Conservation (phyloP, 2,113 vertebrate species). For the Vidua chalybeata region DNA sequence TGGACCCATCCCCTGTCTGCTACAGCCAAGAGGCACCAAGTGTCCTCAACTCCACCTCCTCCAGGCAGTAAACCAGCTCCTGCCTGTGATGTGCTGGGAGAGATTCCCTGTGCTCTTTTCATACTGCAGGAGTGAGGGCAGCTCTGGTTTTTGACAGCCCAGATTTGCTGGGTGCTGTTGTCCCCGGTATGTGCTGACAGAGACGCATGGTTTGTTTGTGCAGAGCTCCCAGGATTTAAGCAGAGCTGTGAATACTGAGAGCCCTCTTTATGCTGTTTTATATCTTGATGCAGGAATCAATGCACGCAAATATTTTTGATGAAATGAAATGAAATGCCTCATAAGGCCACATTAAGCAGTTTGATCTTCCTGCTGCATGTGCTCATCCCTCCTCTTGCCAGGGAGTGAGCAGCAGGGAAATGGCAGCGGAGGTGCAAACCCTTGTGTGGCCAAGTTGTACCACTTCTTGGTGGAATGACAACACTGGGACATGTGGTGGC, state of each 20-base stretch:
- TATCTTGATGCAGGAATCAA: background rate
- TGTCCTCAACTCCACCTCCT: background rate
- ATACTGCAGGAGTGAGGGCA: background rate
- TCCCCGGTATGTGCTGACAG: background rate
- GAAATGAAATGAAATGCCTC: conserved; percentile 7
- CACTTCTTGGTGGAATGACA: background rate
- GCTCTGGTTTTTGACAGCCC: background rate
- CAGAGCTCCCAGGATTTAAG: background rate
- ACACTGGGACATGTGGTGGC: rapidly evolving
- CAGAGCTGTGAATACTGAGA: background rate
- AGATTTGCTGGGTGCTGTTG: background rate
- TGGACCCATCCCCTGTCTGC: background rate
- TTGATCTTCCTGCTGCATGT: background rate
- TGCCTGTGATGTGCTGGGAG: background rate
- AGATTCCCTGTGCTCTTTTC: background rate
- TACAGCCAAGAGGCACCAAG: background rate
- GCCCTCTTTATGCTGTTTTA: background rate
- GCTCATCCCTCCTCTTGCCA: background rate
- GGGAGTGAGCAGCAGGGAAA: background rate
- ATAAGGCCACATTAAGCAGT: background rate
- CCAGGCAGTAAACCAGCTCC: background rate
- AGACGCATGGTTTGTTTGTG: background rate
- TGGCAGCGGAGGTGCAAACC: background rate
- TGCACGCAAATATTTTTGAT: background rate
- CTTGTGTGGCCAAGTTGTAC: background rate